These are phyloP conservation scores for Phalacrocorax aristotelis DNA, from an alignment of 2,113 vertebrate genomes.

Conservation along the genomic window DNA sequence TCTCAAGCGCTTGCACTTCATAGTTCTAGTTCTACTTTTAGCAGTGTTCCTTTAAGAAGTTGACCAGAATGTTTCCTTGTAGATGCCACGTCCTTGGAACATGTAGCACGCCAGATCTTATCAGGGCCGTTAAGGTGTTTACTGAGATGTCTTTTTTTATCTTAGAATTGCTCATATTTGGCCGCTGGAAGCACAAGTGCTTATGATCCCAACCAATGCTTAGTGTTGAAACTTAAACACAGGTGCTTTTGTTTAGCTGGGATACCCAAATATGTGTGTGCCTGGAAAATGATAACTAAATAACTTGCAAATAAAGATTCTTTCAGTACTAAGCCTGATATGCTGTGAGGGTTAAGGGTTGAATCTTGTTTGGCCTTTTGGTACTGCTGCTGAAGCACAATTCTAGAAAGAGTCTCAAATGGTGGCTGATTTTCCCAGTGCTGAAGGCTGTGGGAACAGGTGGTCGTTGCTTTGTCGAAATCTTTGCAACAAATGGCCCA, in stretches of 20 bases:
- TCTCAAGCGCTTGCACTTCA: accelerated
- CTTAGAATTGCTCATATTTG: not conserved
- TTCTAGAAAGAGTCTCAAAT: not conserved
- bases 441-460: constrained; percentile 38
- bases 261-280: not conserved
- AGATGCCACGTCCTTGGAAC: not conserved
- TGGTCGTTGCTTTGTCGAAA: constrained; percentile 15
- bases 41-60: not conserved
- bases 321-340: not conserved
- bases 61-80: not conserved
- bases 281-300: not conserved
- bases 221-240: not conserved
- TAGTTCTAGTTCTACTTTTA: not conserved
- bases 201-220: not conserved
- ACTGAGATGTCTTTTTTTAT: not conserved
- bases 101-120: not conserved
- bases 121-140: not conserved
- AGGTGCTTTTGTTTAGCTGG: not conserved
- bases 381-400: not conserved
- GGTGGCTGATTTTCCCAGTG: not conserved
- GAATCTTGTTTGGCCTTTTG: not conserved
- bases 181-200: not conserved
- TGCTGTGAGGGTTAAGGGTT: not conserved
- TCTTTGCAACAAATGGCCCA: not conserved
- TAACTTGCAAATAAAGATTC: not conserved